Conservation (phyloP, 2,888 invertebrate genomes). For the Tenthredo distinguenda region DNA sequence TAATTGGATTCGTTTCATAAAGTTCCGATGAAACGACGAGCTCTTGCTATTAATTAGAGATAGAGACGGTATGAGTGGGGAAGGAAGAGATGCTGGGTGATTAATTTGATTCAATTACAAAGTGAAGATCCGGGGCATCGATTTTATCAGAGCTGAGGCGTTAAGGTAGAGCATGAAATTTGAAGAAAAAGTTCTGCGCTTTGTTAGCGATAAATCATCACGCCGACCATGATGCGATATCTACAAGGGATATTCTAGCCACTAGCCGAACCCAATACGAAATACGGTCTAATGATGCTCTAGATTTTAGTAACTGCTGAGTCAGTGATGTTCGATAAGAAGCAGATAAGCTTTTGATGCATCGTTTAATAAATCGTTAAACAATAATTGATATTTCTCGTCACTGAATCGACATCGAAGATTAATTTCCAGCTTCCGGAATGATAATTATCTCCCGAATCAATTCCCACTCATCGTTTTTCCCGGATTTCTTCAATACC, state of each 20-base stretch:
- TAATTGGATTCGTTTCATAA: constrained; percentile 72
- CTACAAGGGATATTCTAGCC: neutral
- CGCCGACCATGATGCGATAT: constrained; percentile 1
- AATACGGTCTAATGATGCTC: constrained; percentile 30
- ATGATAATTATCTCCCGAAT: neutral
- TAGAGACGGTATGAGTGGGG: constrained; percentile 56
- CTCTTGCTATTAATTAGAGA: constrained; percentile 69
- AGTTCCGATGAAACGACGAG: constrained; percentile 67
- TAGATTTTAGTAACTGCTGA: neutral
- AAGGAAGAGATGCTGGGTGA: constrained; percentile 59
- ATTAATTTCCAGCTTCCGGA: neutral
- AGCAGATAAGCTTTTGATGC: constrained; percentile 9
- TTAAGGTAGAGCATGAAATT: constrained; percentile 33
- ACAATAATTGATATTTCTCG: constrained; percentile 12
- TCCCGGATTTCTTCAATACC: neutral
- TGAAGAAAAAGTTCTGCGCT: constrained; percentile 37
- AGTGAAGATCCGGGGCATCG: constrained; percentile 67
- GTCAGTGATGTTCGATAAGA: constrained; percentile 19
- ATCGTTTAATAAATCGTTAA: constrained; percentile 27
- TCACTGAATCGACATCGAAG: constrained; percentile 11
- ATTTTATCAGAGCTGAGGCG: constrained; percentile 64
- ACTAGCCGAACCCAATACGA: neutral
- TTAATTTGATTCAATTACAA: constrained; percentile 73
- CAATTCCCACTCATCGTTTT: neutral
- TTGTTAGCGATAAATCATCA: constrained; percentile 43